Evolutionary conservation across 35 echinoderm and acorn worm species (phyloP).

Genomic region (Holothuria glaberrima): DNA sequence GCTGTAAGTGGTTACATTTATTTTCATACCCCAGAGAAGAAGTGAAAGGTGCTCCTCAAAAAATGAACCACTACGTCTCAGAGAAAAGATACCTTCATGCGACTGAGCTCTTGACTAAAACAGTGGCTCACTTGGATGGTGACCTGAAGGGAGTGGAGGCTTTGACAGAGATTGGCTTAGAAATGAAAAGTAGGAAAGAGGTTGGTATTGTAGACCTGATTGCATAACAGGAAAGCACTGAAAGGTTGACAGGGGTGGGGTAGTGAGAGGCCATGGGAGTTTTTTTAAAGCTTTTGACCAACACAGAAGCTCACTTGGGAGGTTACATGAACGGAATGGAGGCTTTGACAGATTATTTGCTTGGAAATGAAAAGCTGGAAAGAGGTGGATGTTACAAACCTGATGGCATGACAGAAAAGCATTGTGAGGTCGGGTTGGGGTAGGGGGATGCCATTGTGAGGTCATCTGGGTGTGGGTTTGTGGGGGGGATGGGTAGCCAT

Average conservation of each 20-base stretch:
- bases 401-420: background rate
- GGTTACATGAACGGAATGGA: slow-evolving; percentile 90
- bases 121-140: slow-evolving; percentile 78
- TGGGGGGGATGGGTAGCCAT: no score
- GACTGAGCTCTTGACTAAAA: slow-evolving; percentile 86
- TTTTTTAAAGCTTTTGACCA: slow-evolving; percentile 79
- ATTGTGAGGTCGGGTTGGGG: background rate
- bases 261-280: no score
- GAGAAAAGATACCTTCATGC: slow-evolving; percentile 97
- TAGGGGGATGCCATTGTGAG: no score
- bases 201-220: slow-evolving; percentile 29
- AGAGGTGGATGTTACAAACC: background rate
- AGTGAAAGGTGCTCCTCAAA: slow-evolving; percentile 85
- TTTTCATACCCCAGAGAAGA: slow-evolving; percentile 71
- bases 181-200: slow-evolving; percentile 87
- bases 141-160: slow-evolving; percentile 94
- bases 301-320: slow-evolving; percentile 78
- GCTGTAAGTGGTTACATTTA: no score
- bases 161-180: slow-evolving; percentile 79
- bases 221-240: background rate
- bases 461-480: no score
- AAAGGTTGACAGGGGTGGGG: background rate
- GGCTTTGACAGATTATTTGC: slow-evolving; percentile 81
- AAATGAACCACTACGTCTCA: slow-evolving; percentile 73
- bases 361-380: slow-evolving; percentile 79